These are phyloP conservation scores for Anoura caudifer DNA, from an alignment of 2,113 vertebrate species.

Conservation along the genomic window DNA sequence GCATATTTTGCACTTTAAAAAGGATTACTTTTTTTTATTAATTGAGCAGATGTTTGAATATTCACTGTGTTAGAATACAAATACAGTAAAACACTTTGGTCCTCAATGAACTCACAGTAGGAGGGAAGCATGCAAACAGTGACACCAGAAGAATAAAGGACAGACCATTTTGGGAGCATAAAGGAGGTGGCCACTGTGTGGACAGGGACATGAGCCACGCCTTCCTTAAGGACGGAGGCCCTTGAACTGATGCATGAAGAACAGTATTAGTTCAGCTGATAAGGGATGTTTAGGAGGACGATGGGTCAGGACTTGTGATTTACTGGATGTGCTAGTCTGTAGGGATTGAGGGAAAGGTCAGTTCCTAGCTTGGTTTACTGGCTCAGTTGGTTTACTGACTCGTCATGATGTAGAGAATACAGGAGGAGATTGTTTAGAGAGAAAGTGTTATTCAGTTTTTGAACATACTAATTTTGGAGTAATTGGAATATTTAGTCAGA, in stretches of 20 bases:
- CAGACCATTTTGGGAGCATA: background rate
- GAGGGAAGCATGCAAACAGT: background rate
- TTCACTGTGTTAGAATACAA: background rate
- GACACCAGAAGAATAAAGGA: background rate
- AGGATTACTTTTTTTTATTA: constrained; percentile 1
- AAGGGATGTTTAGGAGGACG: background rate
- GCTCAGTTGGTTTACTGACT: background rate
- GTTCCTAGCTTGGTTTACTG: background rate
- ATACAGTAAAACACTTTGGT: background rate
- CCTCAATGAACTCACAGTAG: background rate
- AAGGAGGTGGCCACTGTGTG: background rate
- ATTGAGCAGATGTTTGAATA: background rate
- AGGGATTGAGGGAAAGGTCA: background rate
- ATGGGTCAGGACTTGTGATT: background rate
- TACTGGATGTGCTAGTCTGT: background rate
- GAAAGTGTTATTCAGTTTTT: background rate
- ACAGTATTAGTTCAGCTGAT: background rate
- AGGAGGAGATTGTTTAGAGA: background rate
- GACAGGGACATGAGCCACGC: background rate
- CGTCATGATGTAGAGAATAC: background rate
- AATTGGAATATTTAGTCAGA: background rate
- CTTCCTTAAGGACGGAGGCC: background rate
- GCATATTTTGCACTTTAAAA: background rate
- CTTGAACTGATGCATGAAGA: background rate
- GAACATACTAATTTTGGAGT: background rate